Conservation (phyloP, 2,113 vertebrate genomes). For the Erinaceus europaeus region DNA sequence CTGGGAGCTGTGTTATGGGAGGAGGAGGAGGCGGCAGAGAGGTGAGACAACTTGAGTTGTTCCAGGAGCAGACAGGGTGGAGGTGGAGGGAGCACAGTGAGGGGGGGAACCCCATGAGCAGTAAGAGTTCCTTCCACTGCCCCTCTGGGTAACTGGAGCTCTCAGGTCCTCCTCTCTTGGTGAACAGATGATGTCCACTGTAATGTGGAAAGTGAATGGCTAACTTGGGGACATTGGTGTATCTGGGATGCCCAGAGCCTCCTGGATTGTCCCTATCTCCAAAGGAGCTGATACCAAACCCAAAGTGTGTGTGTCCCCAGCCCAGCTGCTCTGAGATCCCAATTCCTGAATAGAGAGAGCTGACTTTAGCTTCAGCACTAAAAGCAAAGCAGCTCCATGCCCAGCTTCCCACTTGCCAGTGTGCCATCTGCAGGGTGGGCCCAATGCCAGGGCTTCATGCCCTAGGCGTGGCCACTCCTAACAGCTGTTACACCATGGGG, state of each 20-base stretch:
- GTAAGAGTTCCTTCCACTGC: not conserved
- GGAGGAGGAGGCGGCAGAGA: not conserved
- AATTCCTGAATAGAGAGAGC: too few relatives aligned
- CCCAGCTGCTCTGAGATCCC: not conserved
- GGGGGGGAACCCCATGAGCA: too few relatives aligned
- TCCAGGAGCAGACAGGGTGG: not conserved
- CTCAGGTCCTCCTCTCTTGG: rapidly evolving
- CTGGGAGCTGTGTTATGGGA: not conserved
- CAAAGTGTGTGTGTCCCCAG: not conserved
- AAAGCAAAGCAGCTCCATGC: rapidly evolving
- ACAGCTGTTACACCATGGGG: too few relatives aligned
- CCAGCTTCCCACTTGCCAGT: too few relatives aligned
- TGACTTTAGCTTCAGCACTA: not conserved
- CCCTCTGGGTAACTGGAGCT: not conserved
- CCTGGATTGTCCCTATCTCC: too few relatives aligned
- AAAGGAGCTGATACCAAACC: too few relatives aligned
- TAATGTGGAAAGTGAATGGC: not conserved
- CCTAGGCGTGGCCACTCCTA: too few relatives aligned
- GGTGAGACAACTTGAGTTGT: rapidly evolving
- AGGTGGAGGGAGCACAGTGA: not conserved
- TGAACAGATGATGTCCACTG: rapidly evolving
- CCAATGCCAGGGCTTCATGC: too few relatives aligned
- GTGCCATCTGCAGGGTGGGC: too few relatives aligned
- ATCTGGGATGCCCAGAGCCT: too few relatives aligned
- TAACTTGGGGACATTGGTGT: not conserved